These are phyloP conservation scores for Drosophila suboccidentalis DNA, from an alignment of 2,888 invertebrate genomes.

Conservation along the genomic window DNA sequence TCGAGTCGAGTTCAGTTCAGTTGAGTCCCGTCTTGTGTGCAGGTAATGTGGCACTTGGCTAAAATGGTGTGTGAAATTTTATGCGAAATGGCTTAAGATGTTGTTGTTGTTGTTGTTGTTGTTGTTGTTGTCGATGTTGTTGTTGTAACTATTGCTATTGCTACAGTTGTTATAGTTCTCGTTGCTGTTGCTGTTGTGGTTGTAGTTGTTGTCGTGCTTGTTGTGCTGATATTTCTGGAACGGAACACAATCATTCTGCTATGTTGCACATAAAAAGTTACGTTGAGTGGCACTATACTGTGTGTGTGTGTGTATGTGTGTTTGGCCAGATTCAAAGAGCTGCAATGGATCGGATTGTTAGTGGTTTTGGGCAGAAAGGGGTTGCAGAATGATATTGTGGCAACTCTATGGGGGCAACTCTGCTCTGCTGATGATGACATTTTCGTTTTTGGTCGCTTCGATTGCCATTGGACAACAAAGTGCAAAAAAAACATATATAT, in stretches of 20 bases:
- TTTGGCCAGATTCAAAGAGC: conserved; percentile 44
- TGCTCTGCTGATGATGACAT: conserved; percentile 76
- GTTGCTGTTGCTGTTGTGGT: conserved; percentile 31
- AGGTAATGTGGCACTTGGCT: conserved; percentile 83
- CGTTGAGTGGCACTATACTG: conserved; percentile 75
- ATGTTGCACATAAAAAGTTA: conserved; percentile 81
- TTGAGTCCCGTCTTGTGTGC: conserved; percentile 80
- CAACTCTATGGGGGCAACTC: conserved; percentile 18
- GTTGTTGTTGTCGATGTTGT: conserved; percentile 21
- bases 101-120: conserved; percentile 47
- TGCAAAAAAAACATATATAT: not conserved
- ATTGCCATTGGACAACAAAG: conserved; percentile 60
- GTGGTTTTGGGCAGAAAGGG: conserved; percentile 13
- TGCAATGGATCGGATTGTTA: conserved; percentile 58
- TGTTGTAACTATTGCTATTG: conserved; percentile 7
- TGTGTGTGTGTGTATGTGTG: conserved; percentile 11
- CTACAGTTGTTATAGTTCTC: conserved; percentile 29
- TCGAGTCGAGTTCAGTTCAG: conserved; percentile 53
- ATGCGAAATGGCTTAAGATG: conserved; percentile 81
- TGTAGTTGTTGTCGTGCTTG: conserved; percentile 64
- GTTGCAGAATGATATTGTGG: not conserved
- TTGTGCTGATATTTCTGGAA: conserved; percentile 82
- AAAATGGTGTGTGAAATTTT: conserved; percentile 84
- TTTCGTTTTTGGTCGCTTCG: conserved; percentile 72
- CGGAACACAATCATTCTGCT: conserved; percentile 81